These are phyloP conservation scores for Margarornis squamiger DNA, from an alignment of 2,797 vertebrate species.

Conservation along the genomic window DNA sequence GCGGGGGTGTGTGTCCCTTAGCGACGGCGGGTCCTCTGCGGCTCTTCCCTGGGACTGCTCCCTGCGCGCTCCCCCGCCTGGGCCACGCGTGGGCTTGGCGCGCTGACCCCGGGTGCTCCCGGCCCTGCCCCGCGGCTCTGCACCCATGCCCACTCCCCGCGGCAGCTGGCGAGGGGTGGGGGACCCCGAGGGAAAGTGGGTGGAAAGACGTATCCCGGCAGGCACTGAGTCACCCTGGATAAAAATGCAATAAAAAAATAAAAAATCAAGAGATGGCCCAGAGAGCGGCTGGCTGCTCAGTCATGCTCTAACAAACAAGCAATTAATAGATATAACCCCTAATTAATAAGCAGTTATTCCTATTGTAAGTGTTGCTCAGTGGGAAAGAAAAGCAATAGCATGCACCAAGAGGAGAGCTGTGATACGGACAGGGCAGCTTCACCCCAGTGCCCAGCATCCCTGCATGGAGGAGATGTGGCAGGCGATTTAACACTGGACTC, in stretches of 20 bases:
- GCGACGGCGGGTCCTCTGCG: neutral
- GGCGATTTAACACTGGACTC: neutral
- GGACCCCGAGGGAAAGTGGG: neutral
- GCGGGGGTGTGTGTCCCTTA: neutral
- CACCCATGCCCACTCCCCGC: neutral
- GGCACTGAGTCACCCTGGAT: neutral
- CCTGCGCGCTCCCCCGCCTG: neutral
- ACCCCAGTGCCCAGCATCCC: neutral
- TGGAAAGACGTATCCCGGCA: neutral
- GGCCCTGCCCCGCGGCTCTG: neutral
- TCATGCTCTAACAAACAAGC: constrained; percentile 60
- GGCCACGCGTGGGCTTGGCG: neutral
- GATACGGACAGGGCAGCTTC: neutral
- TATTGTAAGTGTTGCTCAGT: constrained; percentile 24
- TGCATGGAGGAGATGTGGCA: neutral
- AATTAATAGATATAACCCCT: constrained; percentile 66
- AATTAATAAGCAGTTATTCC: constrained; percentile 71
- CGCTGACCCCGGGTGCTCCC: neutral
- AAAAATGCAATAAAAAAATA: neutral
- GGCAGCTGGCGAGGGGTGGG: neutral
- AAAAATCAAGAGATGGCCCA: neutral
- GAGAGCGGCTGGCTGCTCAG: constrained; percentile 53
- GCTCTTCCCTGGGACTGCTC: neutral
- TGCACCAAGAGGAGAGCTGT: neutral
- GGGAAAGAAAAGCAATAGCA: neutral